Evolutionary conservation across 2,113 vertebrate species (phyloP), one percentile per base, ranked within the genome.

Genomic region (Reinhardtius hippoglossoides): DNA sequence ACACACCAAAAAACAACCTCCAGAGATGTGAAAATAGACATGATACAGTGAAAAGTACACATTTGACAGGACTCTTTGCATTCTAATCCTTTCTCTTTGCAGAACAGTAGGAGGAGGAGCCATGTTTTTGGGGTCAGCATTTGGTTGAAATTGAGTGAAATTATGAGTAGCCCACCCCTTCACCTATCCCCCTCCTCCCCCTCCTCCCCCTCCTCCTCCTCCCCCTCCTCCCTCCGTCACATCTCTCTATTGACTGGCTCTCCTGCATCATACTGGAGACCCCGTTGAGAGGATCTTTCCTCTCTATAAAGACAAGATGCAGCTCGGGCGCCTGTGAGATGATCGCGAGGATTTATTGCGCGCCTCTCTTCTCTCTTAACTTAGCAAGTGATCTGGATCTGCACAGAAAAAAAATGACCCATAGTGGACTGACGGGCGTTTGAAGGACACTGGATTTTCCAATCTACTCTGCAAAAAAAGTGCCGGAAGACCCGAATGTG

Each of bases 271-370:
- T 88, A 92, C 88, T 81, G 92, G 93, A 94, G 92, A 93, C 94
- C 94, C 92, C 91, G 94, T 91, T 59, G 94, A 89, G 95, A 94
- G 91, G 92, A 89, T 92, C 90, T 92, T 88, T 92, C 90, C 88
- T 81, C 89, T 93, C 90, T 94, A 94, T 95, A 94, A 94, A 95
- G 93, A 89, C 84, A 90, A 89, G 93, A 93, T 91, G 92, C 90
- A 83, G 90, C 90, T 89, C 81, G 70, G 75, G 78, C 92, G 89
- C 88, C 87, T 93, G 78, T 94, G 93, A 95, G 94, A 93, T 91
- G 91, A 83, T 89, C 87, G 82, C 89, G 61, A 65, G 92, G 94
- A 93, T 91, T 92, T 91, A 85, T 83, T 76, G 90, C 13, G 90
- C 93, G 88, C 91, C 76, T 82, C 82, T 91, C 87, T 74, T 71